A percentile compares a stretch with the other conserved stretches of the same genome.
Conservation (phyloP, 2,888 invertebrate genomes). For the Platycheirus rosarum region DNA sequence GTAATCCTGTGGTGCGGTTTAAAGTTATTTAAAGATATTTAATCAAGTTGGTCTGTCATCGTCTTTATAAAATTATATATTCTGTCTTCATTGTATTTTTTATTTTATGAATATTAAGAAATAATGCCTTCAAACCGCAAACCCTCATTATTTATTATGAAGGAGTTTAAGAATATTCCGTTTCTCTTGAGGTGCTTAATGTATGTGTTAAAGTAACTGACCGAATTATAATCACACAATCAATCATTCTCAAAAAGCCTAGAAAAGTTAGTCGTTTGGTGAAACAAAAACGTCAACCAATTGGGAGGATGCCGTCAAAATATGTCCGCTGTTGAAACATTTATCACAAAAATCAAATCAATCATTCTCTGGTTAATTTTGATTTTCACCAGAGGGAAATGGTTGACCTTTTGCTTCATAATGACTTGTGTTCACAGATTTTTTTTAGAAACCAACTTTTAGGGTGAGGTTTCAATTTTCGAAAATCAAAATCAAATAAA, state of each 20-base stretch:
- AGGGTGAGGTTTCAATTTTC: too few species aligned
- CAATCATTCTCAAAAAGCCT: slow-evolving; percentile 15
- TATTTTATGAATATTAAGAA: too few species aligned
- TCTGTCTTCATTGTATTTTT: too few species aligned
- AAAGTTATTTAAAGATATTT: too few species aligned
- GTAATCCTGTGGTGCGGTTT: too few species aligned
- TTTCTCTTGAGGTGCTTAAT: not conserved
- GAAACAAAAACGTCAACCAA: slow-evolving; percentile 19
- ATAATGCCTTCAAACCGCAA: too few species aligned
- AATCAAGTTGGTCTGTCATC: too few species aligned
- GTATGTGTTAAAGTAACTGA: slow-evolving; percentile 16
- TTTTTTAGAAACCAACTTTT: too few species aligned
- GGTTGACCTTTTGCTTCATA: slow-evolving; percentile 14
- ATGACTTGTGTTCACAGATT: too few species aligned
- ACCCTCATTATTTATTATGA: too few species aligned
- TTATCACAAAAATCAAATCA: slow-evolving; percentile 25
- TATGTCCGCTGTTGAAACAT: slow-evolving; percentile 19
- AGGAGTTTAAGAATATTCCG: not conserved
- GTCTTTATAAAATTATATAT: too few species aligned
- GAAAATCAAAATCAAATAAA: too few species aligned
- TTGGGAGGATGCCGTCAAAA: slow-evolving; percentile 13
- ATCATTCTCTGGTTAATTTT: slow-evolving; percentile 23
- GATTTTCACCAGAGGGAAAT: not conserved
- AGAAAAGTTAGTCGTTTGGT: slow-evolving; percentile 2
- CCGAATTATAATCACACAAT: slow-evolving; percentile 14